Percentiles rank a stretch among this genome's conserved stretches.
Conservation (phyloP, 2,797 vertebrate species). For the Eremophila alpestris region DNA sequence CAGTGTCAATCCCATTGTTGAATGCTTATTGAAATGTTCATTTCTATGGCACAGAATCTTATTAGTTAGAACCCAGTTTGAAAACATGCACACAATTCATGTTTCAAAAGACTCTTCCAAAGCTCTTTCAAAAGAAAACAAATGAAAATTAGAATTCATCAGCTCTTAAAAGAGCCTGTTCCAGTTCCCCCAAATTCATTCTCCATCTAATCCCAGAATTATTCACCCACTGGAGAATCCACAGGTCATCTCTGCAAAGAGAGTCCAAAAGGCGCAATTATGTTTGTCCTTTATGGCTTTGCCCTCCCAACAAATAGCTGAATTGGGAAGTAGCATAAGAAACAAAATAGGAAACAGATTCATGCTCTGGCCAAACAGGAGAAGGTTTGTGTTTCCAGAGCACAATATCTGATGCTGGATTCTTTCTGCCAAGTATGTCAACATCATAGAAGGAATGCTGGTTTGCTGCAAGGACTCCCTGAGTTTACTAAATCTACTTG, state of each 20-base stretch:
- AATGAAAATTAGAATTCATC: background rate
- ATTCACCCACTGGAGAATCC: background rate
- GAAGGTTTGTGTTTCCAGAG: background rate
- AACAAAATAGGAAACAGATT: background rate
- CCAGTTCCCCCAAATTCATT: background rate
- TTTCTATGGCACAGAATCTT: background rate
- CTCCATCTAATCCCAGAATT: background rate
- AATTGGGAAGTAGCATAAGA: background rate
- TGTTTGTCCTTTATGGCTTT: background rate
- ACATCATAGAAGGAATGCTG: background rate
- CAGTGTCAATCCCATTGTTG: background rate
- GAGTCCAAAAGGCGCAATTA: background rate
- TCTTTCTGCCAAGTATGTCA: background rate
- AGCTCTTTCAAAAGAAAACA: background rate
- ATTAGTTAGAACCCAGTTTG: background rate
- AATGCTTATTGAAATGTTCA: background rate
- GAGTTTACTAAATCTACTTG: background rate
- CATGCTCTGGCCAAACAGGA: background rate
- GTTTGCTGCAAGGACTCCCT: background rate
- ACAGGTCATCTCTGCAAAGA: background rate
- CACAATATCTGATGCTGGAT: background rate
- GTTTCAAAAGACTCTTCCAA: background rate
- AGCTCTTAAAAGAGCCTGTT: background rate
- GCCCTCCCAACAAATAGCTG: background rate
- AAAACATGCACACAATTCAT: background rate